Percentiles rank a stretch among this genome's conserved stretches.
These are phyloP conservation scores for Pachyuromys duprasi DNA, from an alignment of 2,797 vertebrate genomes.

Conservation along the genomic window DNA sequence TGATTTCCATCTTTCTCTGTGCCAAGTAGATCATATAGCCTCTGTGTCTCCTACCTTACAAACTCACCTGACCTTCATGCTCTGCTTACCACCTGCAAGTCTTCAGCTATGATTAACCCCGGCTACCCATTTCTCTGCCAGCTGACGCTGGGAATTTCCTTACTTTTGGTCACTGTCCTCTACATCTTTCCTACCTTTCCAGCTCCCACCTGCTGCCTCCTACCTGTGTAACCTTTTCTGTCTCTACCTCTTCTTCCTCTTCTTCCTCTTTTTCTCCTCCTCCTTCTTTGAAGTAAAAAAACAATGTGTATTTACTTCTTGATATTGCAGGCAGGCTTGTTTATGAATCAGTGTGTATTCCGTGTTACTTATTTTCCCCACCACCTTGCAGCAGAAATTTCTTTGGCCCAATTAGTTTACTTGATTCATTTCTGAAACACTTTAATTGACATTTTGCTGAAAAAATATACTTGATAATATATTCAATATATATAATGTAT, in stretches of 20 bases:
- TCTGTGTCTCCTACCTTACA: background rate
- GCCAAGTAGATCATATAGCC: background rate
- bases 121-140: too few relatives aligned
- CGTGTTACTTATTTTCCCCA: background rate
- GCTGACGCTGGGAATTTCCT: background rate
- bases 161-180: too few relatives aligned
- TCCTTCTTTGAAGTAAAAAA: background rate
- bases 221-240: fast-evolving
- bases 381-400: background rate
- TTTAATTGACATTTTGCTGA: background rate
- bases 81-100: background rate
- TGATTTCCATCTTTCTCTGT: background rate
- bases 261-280: background rate
- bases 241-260: too few relatives aligned
- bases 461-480: too few relatives aligned
- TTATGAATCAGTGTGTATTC: background rate
- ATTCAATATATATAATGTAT: too few relatives aligned
- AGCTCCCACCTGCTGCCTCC: background rate
- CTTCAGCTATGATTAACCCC: background rate
- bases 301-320: background rate
- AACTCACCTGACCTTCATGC: background rate
- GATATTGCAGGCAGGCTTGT: background rate
- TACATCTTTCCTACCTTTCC: fast-evolving
- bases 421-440: background rate
- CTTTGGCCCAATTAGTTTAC: background rate